phyloP scores from a whole-genome alignment of 2,888 invertebrate genomes.

The Clusia tigrina region DNA sequence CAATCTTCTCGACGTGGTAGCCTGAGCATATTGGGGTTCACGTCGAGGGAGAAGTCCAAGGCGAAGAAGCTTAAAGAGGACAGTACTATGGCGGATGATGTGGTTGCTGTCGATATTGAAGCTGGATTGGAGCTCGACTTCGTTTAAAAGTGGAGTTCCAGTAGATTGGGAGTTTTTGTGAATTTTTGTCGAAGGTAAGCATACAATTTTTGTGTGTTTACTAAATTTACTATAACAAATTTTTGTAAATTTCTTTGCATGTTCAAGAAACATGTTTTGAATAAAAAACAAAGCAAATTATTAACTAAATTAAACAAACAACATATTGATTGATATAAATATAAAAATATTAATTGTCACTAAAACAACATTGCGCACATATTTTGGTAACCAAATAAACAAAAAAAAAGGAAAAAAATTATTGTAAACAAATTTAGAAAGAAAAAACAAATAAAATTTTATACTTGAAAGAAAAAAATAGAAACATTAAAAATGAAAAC shows the following conservation, averaged over 20 bases:
- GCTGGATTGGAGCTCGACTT: slow-evolving; percentile 61
- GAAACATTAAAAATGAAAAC: slow-evolving; percentile 17
- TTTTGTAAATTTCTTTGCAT: slow-evolving; percentile 19
- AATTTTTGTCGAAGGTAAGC: slow-evolving; percentile 17
- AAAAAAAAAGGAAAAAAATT: slow-evolving; percentile 13
- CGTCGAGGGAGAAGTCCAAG: slow-evolving; percentile 59
- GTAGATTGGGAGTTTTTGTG: slow-evolving; percentile 8
- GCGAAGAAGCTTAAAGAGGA: slow-evolving; percentile 49
- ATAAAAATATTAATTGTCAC: slow-evolving; percentile 41
- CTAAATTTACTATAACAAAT: slow-evolving; percentile 15
- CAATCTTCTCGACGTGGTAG: slow-evolving; percentile 60
- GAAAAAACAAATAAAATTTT: slow-evolving; percentile 40
- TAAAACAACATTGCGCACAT: slow-evolving; percentile 36
- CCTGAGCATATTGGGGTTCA: slow-evolving; percentile 52
- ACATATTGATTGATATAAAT: no score
- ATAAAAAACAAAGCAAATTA: slow-evolving; percentile 3
- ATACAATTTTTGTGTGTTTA: slow-evolving; percentile 20
- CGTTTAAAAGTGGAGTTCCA: slow-evolving; percentile 46
- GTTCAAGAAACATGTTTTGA: slow-evolving; percentile 18
- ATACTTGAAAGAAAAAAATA: slow-evolving; percentile 25
- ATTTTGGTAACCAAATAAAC: slow-evolving; percentile 15
- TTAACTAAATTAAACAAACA: slow-evolving; percentile 7
- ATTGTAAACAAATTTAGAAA: slow-evolving; percentile 37
- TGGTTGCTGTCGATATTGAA: slow-evolving; percentile 62
- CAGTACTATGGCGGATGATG: slow-evolving; percentile 40